These are phyloP conservation scores for Bungarus multicinctus DNA, from an alignment of 2,113 vertebrate genomes.

Conservation along the genomic window DNA sequence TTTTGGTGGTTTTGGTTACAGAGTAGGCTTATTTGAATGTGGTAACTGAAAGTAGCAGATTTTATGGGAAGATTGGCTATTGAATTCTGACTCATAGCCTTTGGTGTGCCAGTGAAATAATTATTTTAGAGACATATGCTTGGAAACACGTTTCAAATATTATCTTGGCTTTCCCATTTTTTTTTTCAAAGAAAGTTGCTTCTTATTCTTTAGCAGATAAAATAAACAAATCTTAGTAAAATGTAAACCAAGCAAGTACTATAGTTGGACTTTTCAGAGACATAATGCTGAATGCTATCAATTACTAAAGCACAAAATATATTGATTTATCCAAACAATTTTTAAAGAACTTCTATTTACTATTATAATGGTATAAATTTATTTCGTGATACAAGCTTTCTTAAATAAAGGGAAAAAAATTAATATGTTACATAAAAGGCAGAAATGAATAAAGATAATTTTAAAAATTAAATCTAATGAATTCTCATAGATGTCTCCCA, in stretches of 20 bases:
- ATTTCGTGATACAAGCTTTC: not conserved
- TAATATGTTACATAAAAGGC: constrained; percentile 12
- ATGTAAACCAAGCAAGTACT: not conserved
- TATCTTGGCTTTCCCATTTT: not conserved
- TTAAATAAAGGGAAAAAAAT: not conserved
- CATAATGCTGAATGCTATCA: not conserved
- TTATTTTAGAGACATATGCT: not conserved
- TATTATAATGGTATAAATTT: not conserved
- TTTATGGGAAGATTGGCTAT: not conserved
- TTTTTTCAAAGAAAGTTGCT: not conserved
- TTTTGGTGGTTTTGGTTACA: not conserved
- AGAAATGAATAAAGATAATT: constrained; percentile 9
- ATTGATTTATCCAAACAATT: not conserved
- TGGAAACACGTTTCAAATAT: not conserved
- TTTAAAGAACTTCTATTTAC: not conserved
- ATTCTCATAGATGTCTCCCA: not conserved
- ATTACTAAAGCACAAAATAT: not conserved
- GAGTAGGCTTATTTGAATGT: not conserved
- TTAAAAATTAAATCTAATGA: not conserved
- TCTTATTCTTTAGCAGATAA: not conserved
- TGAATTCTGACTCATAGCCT: not conserved
- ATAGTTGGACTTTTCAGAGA: not conserved
- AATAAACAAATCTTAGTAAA: not conserved
- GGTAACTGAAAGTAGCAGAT: not conserved
- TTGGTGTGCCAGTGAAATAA: not conserved